A percentile compares a stretch with the other conserved stretches of the same genome.
Conservation (phyloP, 2,888 invertebrate species). For the Atethmia centrago region DNA sequence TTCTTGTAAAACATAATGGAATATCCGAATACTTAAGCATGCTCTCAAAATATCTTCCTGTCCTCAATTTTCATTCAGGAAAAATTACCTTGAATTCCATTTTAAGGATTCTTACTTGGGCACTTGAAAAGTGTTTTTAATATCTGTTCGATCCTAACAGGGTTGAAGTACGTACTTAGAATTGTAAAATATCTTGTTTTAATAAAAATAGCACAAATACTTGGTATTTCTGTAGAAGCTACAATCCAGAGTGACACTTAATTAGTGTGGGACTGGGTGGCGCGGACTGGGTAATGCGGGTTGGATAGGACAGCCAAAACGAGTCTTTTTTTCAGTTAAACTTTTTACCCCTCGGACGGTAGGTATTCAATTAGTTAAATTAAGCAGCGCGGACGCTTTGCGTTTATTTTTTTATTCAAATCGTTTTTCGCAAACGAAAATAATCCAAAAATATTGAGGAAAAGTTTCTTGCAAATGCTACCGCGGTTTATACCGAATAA, state of each 20-base stretch:
- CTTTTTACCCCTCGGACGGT: constrained; percentile 59
- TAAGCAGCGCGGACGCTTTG: constrained; percentile 59
- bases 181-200: constrained; percentile 40
- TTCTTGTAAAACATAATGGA: constrained; percentile 8
- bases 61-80: constrained; percentile 16
- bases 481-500: constrained; percentile 26
- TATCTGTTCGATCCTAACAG: constrained; percentile 9
- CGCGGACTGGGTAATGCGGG: constrained; percentile 19
- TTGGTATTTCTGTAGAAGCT: constrained; percentile 40
- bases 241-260: constrained; percentile 67
- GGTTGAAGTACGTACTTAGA: constrained; percentile 15
- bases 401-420: constrained; percentile 33
- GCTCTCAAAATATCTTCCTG: constrained; percentile 14
- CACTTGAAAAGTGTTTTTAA: constrained; percentile 24
- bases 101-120: constrained; percentile 7
- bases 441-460: constrained; percentile 15
- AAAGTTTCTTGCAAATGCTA: constrained; percentile 18
- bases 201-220: constrained; percentile 53
- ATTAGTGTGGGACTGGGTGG: constrained; percentile 55
- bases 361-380: constrained; percentile 70
- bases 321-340: constrained; percentile 56
- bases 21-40: constrained; percentile 7
- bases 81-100: constrained; percentile 17
- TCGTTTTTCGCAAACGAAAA: constrained; percentile 39
- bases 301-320: constrained; percentile 52